Conservation (phyloP, 2,797 vertebrate genomes). For the Poeciliopsis turneri region DNA sequence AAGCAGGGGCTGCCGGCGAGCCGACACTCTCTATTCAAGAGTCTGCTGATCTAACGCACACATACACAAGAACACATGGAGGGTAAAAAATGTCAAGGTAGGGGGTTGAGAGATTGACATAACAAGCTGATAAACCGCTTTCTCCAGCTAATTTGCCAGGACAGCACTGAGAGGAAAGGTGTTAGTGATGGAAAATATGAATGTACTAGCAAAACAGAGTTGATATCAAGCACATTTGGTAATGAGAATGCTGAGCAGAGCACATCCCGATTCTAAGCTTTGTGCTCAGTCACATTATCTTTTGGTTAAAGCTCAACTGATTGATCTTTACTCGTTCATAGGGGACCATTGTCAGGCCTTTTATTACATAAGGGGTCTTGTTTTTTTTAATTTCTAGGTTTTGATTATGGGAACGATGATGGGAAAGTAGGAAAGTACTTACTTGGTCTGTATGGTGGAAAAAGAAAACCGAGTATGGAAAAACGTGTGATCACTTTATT, state of each 20-base stretch:
- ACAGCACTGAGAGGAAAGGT: constrained; percentile 70
- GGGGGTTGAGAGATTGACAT: constrained; percentile 67
- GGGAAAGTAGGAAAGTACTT: background rate
- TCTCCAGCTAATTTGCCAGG: constrained; percentile 64
- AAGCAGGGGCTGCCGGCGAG: constrained; percentile 44
- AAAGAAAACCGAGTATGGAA: background rate
- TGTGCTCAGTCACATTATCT: constrained; percentile 60
- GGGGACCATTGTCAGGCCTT: constrained; percentile 1
- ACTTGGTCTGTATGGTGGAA: background rate
- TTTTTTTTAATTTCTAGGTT: background rate
- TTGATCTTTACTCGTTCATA: constrained; percentile 11
- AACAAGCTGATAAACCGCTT: constrained; percentile 71
- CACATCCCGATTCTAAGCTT: constrained; percentile 45
- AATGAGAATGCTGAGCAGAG: constrained; percentile 49
- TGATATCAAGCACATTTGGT: constrained; percentile 64
- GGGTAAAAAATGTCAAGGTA: constrained; percentile 49
- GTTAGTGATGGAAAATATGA: constrained; percentile 67
- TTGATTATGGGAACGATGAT: background rate
- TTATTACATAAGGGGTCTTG: constrained; percentile 11
- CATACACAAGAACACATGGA: constrained; percentile 31
- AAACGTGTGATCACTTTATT: background rate
- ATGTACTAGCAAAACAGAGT: constrained; percentile 61
- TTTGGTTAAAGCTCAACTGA: constrained; percentile 30
- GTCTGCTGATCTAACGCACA: constrained; percentile 45
- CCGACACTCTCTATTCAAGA: constrained; percentile 51